These are phyloP conservation scores for Amblyraja radiata DNA, from an alignment of 2,797 vertebrate species.

Conservation along the genomic window DNA sequence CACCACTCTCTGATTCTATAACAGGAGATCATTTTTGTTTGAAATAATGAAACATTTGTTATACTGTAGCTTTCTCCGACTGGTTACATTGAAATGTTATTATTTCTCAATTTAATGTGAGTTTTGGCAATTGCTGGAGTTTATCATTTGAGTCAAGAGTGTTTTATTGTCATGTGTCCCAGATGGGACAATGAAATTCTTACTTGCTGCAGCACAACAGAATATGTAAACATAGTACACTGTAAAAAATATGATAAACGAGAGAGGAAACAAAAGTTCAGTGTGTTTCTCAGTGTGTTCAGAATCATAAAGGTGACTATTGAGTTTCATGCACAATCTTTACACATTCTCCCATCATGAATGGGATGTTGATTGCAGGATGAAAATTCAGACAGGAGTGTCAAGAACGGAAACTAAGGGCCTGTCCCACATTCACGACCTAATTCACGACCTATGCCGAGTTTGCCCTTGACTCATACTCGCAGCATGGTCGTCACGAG, in stretches of 20 bases:
- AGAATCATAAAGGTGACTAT: background rate
- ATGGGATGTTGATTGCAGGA: background rate
- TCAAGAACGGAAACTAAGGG: background rate
- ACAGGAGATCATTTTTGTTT: background rate
- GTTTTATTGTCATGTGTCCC: too few species aligned
- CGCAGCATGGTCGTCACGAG: too few species aligned
- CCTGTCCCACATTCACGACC: too few species aligned
- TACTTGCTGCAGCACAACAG: too few species aligned
- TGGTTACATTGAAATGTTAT: background rate
- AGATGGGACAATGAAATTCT: too few species aligned
- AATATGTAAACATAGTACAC: too few species aligned
- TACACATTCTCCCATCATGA: background rate
- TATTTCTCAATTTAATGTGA: background rate
- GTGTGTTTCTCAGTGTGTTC: too few species aligned
- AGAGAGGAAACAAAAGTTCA: too few species aligned
- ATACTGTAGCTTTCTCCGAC: background rate
- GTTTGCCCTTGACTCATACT: too few species aligned
- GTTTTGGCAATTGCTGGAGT: background rate
- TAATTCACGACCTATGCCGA: too few species aligned
- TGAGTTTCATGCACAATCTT: background rate
- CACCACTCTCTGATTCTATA: too few species aligned
- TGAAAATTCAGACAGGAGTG: background rate
- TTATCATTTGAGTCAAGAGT: background rate
- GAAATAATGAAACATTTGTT: background rate
- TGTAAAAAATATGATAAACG: too few species aligned